Conservation (phyloP, 2,888 invertebrate genomes). For the Smittia aterrima region DNA sequence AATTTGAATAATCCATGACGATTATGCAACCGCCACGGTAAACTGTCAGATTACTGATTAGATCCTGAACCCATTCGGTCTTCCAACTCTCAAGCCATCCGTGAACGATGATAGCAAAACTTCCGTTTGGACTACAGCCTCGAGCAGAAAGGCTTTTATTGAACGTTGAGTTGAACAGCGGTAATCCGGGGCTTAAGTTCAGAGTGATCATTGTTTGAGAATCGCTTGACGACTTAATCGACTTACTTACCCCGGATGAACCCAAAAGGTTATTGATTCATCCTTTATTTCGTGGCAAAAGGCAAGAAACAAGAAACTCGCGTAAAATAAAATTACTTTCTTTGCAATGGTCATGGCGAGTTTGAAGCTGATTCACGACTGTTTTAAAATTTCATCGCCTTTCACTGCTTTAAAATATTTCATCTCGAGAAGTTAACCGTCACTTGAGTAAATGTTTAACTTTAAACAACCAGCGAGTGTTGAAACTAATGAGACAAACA, state of each 20-base stretch:
- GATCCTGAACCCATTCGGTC: slow-evolving; percentile 23
- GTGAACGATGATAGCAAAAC: slow-evolving; percentile 25
- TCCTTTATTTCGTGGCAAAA: not conserved
- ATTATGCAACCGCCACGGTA: slow-evolving; percentile 51
- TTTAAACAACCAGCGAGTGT: too few relatives aligned
- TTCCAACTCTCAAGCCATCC: slow-evolving; percentile 15
- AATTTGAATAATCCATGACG: slow-evolving; percentile 50
- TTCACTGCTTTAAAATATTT: not conserved
- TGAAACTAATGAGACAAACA: too few relatives aligned
- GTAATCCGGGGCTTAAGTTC: not conserved
- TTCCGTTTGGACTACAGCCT: slow-evolving; percentile 14
- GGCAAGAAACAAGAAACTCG: not conserved
- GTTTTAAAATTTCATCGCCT: not conserved
- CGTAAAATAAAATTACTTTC: not conserved
- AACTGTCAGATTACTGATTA: slow-evolving; percentile 44
- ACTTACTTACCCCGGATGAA: slow-evolving; percentile 5
- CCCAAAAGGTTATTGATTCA: slow-evolving; percentile 21
- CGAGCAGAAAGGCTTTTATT: slow-evolving; percentile 7
- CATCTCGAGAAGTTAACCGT: too few relatives aligned
- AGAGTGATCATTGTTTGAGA: not conserved
- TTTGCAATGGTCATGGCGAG: not conserved
- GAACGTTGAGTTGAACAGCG: slow-evolving; percentile 23
- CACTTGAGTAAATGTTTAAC: too few relatives aligned
- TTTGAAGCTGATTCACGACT: not conserved
- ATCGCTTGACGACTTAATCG: not conserved